Base-by-base conservation (phyloP, 2,113 vertebrate species). In the Archilochus colubris region DNA sequence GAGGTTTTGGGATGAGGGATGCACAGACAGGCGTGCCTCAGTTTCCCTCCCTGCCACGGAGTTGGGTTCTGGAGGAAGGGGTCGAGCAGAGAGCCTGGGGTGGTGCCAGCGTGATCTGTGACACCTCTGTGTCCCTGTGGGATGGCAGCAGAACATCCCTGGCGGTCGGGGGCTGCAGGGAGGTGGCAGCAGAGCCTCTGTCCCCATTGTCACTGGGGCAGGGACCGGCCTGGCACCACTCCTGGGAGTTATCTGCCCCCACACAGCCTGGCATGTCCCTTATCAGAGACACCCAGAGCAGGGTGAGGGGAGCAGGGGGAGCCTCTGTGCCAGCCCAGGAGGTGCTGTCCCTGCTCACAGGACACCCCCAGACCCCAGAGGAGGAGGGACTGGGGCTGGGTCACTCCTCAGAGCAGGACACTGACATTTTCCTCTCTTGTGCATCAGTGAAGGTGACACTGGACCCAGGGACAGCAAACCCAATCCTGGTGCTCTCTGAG, bases 71-170 rank as follows among this genome's bases (percentile, higher is more conserved):
- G 0, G 15, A 69, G 55, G 36, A 54, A 12, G 1, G 51, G 25
- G 44, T 38, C 88, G 27, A 31, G 72, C 76, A 27, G 89, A 59
- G 44, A 33, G 33, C 58, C 38, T 22, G 82, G 20, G 27, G 5
- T 17, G 55, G 77, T 80, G 87, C 22, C 84, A 21, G 15, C 4
- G 77, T 2, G 0, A 0, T 1, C 40, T 40, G 73, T 64, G 90
- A 59, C 90, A 55, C 27, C 55, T 58, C 36, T n/a, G 69, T 13
- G 27, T 78, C 64, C 59, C 12, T 86, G 9, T 77, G 8, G 94
- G 94, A 89, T 92, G 95, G 95, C 94, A 96, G 95, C 92, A 96
- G 87, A 93, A 79, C 66, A 59, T 87, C 33, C 78, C 69, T 8
- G 40, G 40, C 10, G 40, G 36, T 8, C 36, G 36, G 36, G 36